Evolutionary conservation across 2,797 vertebrate genomes (phyloP).

Genomic region (Hirundo rustica): DNA sequence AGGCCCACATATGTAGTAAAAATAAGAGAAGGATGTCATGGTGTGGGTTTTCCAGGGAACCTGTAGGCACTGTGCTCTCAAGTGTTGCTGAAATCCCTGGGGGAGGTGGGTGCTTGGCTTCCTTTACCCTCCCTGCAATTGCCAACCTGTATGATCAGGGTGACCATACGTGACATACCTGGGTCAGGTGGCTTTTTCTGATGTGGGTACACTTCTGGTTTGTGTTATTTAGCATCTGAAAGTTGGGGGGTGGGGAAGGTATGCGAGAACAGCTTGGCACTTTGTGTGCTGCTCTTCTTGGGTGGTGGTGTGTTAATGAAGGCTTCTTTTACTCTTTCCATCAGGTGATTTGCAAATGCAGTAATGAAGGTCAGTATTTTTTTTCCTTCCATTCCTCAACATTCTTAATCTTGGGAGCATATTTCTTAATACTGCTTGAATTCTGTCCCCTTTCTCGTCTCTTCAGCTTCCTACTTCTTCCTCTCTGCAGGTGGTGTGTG

Average conservation of each 20-base stretch:
- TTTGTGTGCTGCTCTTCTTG: neutral
- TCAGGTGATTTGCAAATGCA: conserved; percentile 73
- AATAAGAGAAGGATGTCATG: fast-evolving
- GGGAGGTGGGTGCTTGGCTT: neutral
- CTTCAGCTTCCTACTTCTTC: fast-evolving
- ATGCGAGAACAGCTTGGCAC: neutral
- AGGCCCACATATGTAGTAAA: neutral
- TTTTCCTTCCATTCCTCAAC: neutral
- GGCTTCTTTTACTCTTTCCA: neutral
- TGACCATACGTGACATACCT: neutral
- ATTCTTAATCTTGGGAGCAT: fast-evolving
- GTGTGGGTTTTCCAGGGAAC: neutral
- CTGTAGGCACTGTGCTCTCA: fast-evolving
- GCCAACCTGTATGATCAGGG: neutral
- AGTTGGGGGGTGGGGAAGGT: neutral
- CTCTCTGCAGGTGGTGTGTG: neutral
- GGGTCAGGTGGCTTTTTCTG: neutral
- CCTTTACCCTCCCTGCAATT: neutral
- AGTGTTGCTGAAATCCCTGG: neutral
- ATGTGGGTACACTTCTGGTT: neutral
- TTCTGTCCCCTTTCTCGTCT: neutral
- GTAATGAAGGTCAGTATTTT: conserved; percentile 71
- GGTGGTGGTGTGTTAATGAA: neutral
- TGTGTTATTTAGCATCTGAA: neutral
- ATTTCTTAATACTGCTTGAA: neutral